Evolutionary conservation across 2,888 invertebrate species (phyloP), one percentile per base, ranked within the genome.

Genomic region (Dioctria linearis): DNA sequence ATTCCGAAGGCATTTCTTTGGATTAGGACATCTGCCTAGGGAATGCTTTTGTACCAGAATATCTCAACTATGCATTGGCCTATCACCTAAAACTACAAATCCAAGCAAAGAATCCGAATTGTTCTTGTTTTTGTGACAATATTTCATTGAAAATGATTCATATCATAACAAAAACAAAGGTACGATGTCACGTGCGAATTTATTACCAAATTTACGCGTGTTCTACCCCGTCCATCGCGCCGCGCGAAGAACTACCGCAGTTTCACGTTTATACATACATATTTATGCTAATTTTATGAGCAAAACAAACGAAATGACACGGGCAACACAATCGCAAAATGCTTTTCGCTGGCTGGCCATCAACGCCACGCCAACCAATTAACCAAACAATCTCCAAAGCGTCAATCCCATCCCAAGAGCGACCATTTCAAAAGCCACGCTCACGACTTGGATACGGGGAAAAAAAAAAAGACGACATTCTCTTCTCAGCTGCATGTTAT

Each of bases 401-500:
- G 6, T 6, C 6, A 46, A 6, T 46, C 9, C 46, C 46, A 5
- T 54, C n/a, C 2, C 11, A 54, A 54, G 54, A 54, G 1, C 25
- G 9, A 54, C 6, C 11, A n/a, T 54, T 54, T 54, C 11, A 25
- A 25, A 25, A 25, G 25, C 25, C 25, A 46, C 46, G 8, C 5
- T 46, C 46, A 46, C 46, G 46, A 8, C 54, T 54, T n/a, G 4
- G 11, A 54, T 6, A 54, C 3, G 54, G 54, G 54, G 11, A 4
- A 54, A 4, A 54, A 11, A 11, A 11, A 54, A 5, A 54, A 54
- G n/a, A n/a, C 11, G n/a, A 11, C 2, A 54, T 11, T 54, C 11
- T 54, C 54, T 11, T 54, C 11, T 54, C 54, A 54, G 37, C 59
- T 57, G 73, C 40, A 73, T 73, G 54, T 73, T 73, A 57, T 40